Evolutionary conservation across 2,888 invertebrate species (phyloP), one percentile per base, ranked within the genome.

Genomic region (Drosophila formosana): DNA sequence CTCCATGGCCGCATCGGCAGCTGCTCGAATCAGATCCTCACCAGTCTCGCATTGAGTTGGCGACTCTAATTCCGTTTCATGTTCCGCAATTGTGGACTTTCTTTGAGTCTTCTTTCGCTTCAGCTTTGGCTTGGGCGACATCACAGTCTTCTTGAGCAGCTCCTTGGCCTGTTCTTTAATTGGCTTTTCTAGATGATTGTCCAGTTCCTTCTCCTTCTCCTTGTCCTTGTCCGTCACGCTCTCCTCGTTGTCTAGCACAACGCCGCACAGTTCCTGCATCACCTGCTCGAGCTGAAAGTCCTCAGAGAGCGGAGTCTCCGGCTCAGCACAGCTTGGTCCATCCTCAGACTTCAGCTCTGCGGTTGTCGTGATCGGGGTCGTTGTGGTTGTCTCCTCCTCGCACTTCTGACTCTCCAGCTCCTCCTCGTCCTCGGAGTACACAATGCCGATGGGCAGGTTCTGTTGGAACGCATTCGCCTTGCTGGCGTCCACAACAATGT

Each of bases 391-490:
- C 7, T 13, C 3, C 39, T 18, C 39, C 18, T 13, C 13, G 39
- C 39, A 7, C 13, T 7, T 18, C 4, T 13, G 39, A 3, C 39
- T 13, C 2, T 13, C 43, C 7, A 45, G 18, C 1, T 75, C 72
- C 0, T 75, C 73, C 18, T 76, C 76, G 5, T 77, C 77, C 9
- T 85, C 85, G 0, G 83, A 79, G 9, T 45, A 68, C 0, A 26
- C 51, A 0, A 75, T 9, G 28, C 83, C 83, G 9, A 83, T 83
- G 47, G 85, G 83, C 5, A 85, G 28, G n/a, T 83, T 83, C 63
- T 83, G 83, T 3, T 85, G 82, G 3, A 83, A 83, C 0, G 52
- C 43, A 25, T 57, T 73, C 3, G 62, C 4, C 39, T 82, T 83
- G 18, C 58, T 72, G 47, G 69, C 72, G 23, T 83, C 82, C 56